Conservation (phyloP, 1,140 invertebrate genomes). For the Brachionus rotundiformis region DNA sequence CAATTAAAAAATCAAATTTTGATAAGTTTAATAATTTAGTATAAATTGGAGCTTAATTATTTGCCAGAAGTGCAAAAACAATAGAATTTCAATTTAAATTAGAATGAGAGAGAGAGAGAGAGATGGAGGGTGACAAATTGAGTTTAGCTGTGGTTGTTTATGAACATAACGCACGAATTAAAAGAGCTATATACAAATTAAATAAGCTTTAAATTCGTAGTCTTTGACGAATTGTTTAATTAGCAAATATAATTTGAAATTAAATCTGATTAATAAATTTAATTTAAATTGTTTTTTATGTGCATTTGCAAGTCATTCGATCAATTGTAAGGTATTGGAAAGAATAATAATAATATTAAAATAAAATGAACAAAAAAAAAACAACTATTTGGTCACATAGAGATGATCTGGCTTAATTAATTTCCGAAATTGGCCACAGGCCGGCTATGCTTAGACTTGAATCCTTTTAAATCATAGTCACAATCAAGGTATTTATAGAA, state of each 20-base stretch:
- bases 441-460: not conserved
- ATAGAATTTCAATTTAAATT: not conserved
- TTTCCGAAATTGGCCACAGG: conserved; percentile 15
- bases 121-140: not conserved
- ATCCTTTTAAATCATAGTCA: not conserved
- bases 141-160: not conserved
- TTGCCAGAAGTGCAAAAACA: too few species aligned
- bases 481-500: conserved; percentile 3
- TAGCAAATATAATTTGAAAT: conserved; percentile 49
- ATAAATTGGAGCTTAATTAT: too few species aligned
- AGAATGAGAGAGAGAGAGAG: too few species aligned
- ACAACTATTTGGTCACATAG: not conserved
- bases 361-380: not conserved
- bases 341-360: not conserved
- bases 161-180: conserved; percentile 10
- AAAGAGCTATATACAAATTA: conserved; percentile 10
- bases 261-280: conserved; percentile 46
- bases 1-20: too few species aligned
- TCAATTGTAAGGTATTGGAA: conserved; percentile 28
- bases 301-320: conserved; percentile 20
- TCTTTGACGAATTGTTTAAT: conserved; percentile 49
- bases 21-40: too few species aligned
- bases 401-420: conserved; percentile 8
- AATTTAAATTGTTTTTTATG: conserved; percentile 36
- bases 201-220: conserved; percentile 24